These are phyloP conservation scores for Orthosia gothica DNA, from an alignment of 2,888 invertebrate genomes.

Conservation along the genomic window DNA sequence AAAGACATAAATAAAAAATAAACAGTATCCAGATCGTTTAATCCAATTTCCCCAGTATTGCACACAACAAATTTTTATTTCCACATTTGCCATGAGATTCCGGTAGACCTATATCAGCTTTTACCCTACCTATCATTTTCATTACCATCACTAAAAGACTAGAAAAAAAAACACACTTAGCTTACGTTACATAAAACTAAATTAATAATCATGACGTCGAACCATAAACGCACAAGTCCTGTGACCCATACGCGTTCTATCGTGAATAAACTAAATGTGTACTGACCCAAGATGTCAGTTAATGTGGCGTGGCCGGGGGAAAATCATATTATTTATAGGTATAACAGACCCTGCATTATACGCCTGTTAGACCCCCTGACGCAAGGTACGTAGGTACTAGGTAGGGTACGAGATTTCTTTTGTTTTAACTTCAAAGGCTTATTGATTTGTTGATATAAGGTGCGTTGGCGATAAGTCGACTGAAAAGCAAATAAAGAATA, in stretches of 20 bases:
- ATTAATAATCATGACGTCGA: conserved; percentile 38
- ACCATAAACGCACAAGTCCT: conserved; percentile 38
- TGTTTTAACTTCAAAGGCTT: conserved; percentile 48
- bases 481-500: background rate
- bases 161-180: conserved; percentile 18
- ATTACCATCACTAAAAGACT: background rate
- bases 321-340: conserved; percentile 72
- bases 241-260: conserved; percentile 64
- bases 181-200: conserved; percentile 37
- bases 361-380: conserved; percentile 33
- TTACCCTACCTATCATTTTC: background rate
- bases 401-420: conserved; percentile 22
- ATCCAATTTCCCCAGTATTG: no score
- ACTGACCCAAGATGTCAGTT: conserved; percentile 75
- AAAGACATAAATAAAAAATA: no score
- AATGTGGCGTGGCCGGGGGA: conserved; percentile 69
- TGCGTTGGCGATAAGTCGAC: background rate
- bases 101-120: background rate
- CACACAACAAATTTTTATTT: no score
- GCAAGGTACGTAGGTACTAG: conserved; percentile 1
- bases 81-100: no score
- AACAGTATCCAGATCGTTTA: no score
- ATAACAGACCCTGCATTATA: conserved; percentile 42
- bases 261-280: conserved; percentile 71
- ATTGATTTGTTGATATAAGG: conserved; percentile 4